Base-by-base conservation (phyloP, 30 jellyfish, hydroid and myxozoan genomes). In the Sanderia malayensis region DNA sequence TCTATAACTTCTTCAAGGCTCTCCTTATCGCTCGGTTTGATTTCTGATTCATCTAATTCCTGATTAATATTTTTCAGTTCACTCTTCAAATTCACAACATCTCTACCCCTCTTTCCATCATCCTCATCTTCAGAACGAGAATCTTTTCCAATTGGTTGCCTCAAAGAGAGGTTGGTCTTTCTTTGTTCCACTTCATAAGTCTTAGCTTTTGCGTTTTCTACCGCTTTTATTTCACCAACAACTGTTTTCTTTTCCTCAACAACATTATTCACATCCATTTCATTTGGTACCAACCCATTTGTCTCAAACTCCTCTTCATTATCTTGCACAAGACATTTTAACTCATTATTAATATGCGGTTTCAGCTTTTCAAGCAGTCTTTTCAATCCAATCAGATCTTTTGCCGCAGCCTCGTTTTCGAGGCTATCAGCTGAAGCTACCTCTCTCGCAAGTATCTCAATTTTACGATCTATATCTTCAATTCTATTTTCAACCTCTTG, bases 1-100 rank as follows among this genome's bases (percentile, higher is more conserved):
- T 33, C 78, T 8, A 61, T 65, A 41, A 52, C 55, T 30, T 79
- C 91, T 31, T 45, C 61, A 1, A 79, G 44, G 46, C 49, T 33
- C 24, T 26, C 46, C 41, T 25, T 44, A 32, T 79, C 83, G 0
- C 67, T 73, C 4, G 30, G 6, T 21, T 46, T 47, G 8, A 49
- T 27, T 7, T 46, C 81, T 57, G 49, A 6, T 19, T 31, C 46
- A 13, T 4, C 81, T 37, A 79, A 15, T 23, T 67, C 62, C 11
- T 55, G 19, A 57, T 44, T 20, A n/a, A 22, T 41, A 3, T 8
- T 11, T 26, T 27, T 21, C 41, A 66, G 67, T 3, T 44, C 83
- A 2, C 55, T 25, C 37, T 66, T 41, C 19, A 79, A 19, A n/a
- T n/a, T n/a, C n/a, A n/a, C n/a, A 2, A 27, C 46, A 18, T 66